Evolutionary conservation across 2,797 vertebrate genomes (phyloP).

Genomic region (Ctenopoma kingsleyae): DNA sequence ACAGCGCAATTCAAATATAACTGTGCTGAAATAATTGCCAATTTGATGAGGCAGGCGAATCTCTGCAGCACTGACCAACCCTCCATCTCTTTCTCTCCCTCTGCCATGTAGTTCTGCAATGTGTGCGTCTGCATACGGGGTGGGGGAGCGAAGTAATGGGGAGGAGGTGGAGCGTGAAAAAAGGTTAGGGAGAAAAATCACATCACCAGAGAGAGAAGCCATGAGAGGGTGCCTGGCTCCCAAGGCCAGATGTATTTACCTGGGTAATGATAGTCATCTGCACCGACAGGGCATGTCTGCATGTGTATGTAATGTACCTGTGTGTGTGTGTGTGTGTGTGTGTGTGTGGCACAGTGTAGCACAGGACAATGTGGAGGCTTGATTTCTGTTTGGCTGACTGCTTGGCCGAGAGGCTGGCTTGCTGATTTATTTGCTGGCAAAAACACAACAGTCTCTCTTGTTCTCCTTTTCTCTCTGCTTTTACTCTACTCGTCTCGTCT

Average conservation of each 20-base stretch:
- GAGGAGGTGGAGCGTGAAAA: conserved; percentile 73
- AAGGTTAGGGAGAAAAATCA: conserved; percentile 73
- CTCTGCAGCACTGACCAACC: conserved; percentile 35
- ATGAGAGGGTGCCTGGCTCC: conserved; percentile 67
- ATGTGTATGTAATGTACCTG: conserved; percentile 30
- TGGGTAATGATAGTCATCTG: conserved; percentile 83
- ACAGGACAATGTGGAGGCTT: conserved; percentile 57
- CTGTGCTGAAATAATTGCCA: conserved; percentile 70
- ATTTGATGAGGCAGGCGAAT: conserved; percentile 67
- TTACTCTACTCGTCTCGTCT: conserved; percentile 12
- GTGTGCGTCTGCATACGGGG: conserved; percentile 46
- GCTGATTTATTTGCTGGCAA: conserved; percentile 56
- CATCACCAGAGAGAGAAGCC: conserved; percentile 67
- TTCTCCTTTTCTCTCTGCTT: conserved; percentile 31
- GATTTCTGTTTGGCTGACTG: conserved; percentile 68
- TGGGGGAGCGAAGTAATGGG: conserved; percentile 64
- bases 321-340: conserved; percentile 21
- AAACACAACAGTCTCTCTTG: conserved; percentile 43
- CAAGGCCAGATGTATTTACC: conserved; percentile 84
- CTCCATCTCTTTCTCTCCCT: conserved; percentile 17
- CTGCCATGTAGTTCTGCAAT: conserved; percentile 40
- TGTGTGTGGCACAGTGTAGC: conserved; percentile 64
- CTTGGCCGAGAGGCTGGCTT: conserved; percentile 33
- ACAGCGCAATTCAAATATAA: conserved; percentile 62
- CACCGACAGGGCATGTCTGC: conserved; percentile 55